Percentiles rank a stretch among this genome's conserved stretches.
These are phyloP conservation scores for Paguma larvata DNA, from an alignment of 2,797 vertebrate species.

Conservation along the genomic window DNA sequence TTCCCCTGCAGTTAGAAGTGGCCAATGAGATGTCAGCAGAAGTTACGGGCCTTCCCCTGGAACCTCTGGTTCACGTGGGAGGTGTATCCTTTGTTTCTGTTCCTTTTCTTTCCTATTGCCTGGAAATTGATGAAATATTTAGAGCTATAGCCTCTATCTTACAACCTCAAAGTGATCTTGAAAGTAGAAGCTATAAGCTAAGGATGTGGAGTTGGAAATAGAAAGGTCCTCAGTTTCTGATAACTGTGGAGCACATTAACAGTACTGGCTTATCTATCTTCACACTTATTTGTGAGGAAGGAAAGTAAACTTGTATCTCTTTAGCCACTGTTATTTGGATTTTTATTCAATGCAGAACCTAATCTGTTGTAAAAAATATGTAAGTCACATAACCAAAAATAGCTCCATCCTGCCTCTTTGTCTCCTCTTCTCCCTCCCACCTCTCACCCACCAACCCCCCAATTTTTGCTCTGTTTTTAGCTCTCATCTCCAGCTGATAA, in stretches of 20 bases:
- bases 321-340: not conserved
- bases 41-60: not conserved
- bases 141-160: not conserved
- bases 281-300: not conserved
- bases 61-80: not conserved
- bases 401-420: not conserved
- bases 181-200: not conserved
- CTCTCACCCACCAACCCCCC: not conserved
- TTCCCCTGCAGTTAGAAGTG: not conserved
- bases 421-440: not conserved
- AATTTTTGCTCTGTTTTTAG: not conserved
- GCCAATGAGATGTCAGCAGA: not conserved
- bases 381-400: not conserved
- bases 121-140: not conserved
- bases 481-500: not conserved
- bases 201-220: not conserved
- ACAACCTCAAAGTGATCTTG: conserved; percentile 14
- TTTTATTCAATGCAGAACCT: not conserved
- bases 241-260: not conserved
- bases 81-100: not conserved
- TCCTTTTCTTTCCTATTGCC: not conserved
- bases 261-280: not conserved
- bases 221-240: not conserved
- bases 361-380: not conserved
- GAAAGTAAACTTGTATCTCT: conserved; percentile 6